A percentile compares a stretch with the other conserved stretches of the same genome.
These are phyloP conservation scores for Drosophila mettleri DNA, from an alignment of 2,888 invertebrate species.

Conservation along the genomic window DNA sequence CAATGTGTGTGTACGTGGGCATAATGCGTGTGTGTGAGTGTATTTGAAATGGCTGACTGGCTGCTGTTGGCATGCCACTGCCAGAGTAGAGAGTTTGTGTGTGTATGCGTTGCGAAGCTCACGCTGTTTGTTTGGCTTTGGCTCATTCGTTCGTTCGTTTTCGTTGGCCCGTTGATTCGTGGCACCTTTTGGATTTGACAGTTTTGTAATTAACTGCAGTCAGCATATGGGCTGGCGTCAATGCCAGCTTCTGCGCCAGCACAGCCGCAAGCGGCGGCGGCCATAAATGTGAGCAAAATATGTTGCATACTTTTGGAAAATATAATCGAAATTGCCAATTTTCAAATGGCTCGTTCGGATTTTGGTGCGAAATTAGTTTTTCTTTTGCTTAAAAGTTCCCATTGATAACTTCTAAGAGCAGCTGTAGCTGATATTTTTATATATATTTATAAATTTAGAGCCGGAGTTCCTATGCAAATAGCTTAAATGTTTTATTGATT, in stretches of 20 bases:
- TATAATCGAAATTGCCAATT: conserved; percentile 66
- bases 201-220: conserved; percentile 85
- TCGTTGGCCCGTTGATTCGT: conserved; percentile 72
- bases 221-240: conserved; percentile 64
- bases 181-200: conserved; percentile 85
- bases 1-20: conserved; percentile 14
- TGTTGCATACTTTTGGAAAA: conserved; percentile 75
- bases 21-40: conserved; percentile 26
- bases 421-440: conserved; percentile 14
- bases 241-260: conserved; percentile 18
- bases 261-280: conserved; percentile 12
- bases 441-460: neutral
- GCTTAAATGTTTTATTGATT: neutral
- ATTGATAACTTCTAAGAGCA: conserved; percentile 10
- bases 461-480: neutral
- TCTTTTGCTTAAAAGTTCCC: conserved; percentile 46
- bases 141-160: conserved; percentile 55
- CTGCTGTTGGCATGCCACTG: conserved; percentile 59
- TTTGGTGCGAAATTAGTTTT: conserved; percentile 66
- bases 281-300: conserved; percentile 39
- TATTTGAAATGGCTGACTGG: conserved; percentile 57
- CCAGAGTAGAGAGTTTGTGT: conserved; percentile 18
- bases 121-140: conserved; percentile 52
- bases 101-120: conserved; percentile 26
- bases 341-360: conserved; percentile 55